A percentile compares a stretch with the other conserved stretches of the same genome.
Conservation (phyloP, 2,797 vertebrate species). For the Falco berigora region DNA sequence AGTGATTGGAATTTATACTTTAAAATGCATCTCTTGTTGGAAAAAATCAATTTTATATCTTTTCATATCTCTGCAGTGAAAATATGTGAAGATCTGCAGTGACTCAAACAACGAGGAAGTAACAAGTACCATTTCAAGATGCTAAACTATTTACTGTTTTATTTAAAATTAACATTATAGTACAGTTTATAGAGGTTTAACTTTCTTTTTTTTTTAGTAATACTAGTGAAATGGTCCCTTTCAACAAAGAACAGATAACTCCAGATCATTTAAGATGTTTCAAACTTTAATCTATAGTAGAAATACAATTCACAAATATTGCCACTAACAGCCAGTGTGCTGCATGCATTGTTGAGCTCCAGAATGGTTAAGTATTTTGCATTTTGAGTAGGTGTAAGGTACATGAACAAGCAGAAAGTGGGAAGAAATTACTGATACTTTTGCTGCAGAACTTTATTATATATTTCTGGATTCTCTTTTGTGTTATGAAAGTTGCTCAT, state of each 20-base stretch:
- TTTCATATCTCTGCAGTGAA: not conserved
- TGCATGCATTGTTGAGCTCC: not conserved
- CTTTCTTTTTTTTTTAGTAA: not conserved
- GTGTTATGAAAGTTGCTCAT: not conserved
- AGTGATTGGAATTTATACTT: not conserved
- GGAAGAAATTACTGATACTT: not conserved
- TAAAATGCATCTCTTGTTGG: not conserved
- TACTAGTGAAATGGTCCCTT: not conserved
- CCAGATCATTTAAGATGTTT: not conserved
- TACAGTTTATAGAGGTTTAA: not conserved
- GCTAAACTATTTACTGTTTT: not conserved
- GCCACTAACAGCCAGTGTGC: not conserved
- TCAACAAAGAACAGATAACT: not conserved
- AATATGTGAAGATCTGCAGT: not conserved
- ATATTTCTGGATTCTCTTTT: not conserved
- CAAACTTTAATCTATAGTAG: not conserved
- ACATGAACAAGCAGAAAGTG: not conserved
- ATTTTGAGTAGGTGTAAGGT: not conserved
- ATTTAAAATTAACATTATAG: not conserved
- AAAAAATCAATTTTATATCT: not conserved
- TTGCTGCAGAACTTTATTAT: not conserved
- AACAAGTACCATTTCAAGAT: not conserved
- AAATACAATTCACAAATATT: not conserved
- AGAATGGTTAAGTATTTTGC: not conserved
- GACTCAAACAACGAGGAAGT: not conserved